Conservation (phyloP, 2,888 invertebrate genomes). For the Melinopterus prodromus region DNA sequence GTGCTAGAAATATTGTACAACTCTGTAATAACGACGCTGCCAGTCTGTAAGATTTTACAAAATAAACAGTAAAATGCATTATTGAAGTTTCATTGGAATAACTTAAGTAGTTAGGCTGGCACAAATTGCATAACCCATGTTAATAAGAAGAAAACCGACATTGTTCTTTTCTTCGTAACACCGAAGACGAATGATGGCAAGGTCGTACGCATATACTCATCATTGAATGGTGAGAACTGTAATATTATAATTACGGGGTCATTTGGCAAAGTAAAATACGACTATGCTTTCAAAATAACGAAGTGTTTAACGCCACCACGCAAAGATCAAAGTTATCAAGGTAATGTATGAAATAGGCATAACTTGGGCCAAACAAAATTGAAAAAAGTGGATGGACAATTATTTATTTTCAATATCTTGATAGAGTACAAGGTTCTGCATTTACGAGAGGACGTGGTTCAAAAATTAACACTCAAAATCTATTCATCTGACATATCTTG, state of each 20-base stretch:
- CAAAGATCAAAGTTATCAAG: too few relatives aligned
- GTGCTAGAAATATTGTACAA: conserved; percentile 4
- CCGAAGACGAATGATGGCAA: background rate
- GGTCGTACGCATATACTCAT: background rate
- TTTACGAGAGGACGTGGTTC: background rate
- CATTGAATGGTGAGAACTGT: background rate
- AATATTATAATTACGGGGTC: background rate
- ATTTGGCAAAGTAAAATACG: background rate
- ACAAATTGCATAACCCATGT: background rate
- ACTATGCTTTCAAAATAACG: background rate
- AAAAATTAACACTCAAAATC: conserved; percentile 28
- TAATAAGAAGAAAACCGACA: background rate
- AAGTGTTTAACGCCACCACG: background rate
- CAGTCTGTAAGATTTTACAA: background rate
- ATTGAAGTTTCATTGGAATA: background rate
- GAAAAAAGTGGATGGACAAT: background rate
- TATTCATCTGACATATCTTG: conserved; percentile 31
- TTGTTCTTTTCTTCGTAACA: background rate
- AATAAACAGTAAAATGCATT: background rate
- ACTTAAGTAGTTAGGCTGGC: background rate
- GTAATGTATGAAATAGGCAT: background rate
- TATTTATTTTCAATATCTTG: conserved; percentile 14
- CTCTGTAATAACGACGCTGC: background rate
- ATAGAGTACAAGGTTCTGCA: conserved; percentile 9
- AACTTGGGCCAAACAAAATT: conserved; percentile 16